These are phyloP conservation scores for Trichacis sp. DNA, from an alignment of 2,888 invertebrate genomes.

Conservation along the genomic window DNA sequence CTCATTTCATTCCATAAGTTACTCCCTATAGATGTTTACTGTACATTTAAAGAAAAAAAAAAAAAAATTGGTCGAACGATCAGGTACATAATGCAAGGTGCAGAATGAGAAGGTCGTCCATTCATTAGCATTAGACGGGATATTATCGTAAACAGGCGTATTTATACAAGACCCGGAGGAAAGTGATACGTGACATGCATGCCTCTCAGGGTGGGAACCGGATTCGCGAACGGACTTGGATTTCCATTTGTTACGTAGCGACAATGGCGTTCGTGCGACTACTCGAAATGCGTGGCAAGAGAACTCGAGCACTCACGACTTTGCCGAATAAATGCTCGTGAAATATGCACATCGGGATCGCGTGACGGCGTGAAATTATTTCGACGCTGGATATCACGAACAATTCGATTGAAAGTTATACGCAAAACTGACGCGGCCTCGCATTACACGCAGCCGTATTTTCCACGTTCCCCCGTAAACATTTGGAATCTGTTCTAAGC, in stretches of 20 bases:
- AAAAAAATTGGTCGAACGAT: neutral
- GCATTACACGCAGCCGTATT: neutral
- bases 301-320: conserved; percentile 40
- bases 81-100: neutral
- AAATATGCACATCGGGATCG: conserved; percentile 46
- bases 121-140: conserved; percentile 58
- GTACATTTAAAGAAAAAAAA: no score
- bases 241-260: conserved; percentile 60
- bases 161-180: conserved; percentile 59
- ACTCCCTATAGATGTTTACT: no score
- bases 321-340: conserved; percentile 44
- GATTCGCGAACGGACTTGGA: conserved; percentile 58
- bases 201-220: conserved; percentile 53
- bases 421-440: conserved; percentile 4
- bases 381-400: conserved; percentile 39
- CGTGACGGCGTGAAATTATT: conserved; percentile 45
- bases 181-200: conserved; percentile 68
- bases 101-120: conserved; percentile 48
- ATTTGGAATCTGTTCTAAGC: neutral
- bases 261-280: conserved; percentile 53
- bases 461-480: neutral
- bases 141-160: conserved; percentile 65
- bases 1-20: no score
- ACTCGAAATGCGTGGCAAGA: conserved; percentile 52
- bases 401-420: conserved; percentile 42